Evolutionary conservation across 2,888 invertebrate species (phyloP), one percentile per base, ranked within the genome.

Genomic region (Morinoia aosen): DNA sequence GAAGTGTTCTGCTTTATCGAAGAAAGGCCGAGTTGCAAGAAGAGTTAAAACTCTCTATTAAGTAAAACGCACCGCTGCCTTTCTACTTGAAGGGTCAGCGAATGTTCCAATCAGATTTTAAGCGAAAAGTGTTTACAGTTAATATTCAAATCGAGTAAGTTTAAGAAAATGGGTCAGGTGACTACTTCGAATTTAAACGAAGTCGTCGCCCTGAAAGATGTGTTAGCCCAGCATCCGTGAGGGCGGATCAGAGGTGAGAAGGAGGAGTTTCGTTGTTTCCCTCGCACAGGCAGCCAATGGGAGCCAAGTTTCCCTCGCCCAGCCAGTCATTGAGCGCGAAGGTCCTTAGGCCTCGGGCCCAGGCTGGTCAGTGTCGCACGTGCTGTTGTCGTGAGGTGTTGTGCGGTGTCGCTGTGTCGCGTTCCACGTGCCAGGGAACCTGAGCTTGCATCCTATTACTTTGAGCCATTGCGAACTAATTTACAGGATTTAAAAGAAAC

Each of bases 371-470:
- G 93, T 93, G 93, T 93, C 57, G 93, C 93, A n/a, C 48, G 16
- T 25, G 14, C 57, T 57, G 93, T 93, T 33, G 56, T 93, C 11
- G 93, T 93, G 93, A 57, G 93, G 93, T 56, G 93, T 57, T 33
- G 93, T 93, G 93, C 57, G 56, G 56, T 57, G 93, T 57, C 33
- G 57, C 58, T 93, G 57, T 93, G 57, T 56, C 93, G 57, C 25
- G 90, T 48, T 93, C 93, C 93, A 93, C 93, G 93, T 93, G 93
- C 48, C 90, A 93, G 93, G 93, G 93, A 93, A 93, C 93, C 58
- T 93, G 93, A 93, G 93, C 58, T n/a, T 93, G 93, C 12, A 90
- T 90, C 40, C 19, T 90, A 40, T 90, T 48, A 14, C 90, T 39
- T 90, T 48, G 76, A 33, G 76, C 25, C 10, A 76, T 76, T 76